These are phyloP conservation scores for Rhogogaster chlorosoma DNA, from an alignment of 2,888 invertebrate genomes.

Conservation along the genomic window DNA sequence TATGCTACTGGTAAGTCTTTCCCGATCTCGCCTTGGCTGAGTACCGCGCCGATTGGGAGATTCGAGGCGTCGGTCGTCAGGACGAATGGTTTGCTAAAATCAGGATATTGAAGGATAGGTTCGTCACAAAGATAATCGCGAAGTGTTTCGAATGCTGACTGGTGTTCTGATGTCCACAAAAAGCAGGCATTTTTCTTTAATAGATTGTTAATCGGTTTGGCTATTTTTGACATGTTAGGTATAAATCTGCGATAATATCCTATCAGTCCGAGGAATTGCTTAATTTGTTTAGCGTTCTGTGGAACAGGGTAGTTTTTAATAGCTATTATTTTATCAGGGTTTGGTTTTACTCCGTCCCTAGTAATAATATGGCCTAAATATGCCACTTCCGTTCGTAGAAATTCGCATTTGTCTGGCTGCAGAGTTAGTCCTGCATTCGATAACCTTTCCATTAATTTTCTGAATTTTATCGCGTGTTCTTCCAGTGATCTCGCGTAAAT, in stretches of 20 bases:
- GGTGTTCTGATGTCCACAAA: no score
- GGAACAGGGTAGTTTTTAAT: conserved; percentile 56
- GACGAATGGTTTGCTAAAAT: not conserved
- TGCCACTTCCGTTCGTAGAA: conserved; percentile 47
- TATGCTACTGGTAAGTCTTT: conserved; percentile 69
- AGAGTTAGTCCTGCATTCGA: conserved; percentile 37
- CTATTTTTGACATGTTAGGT: conserved; percentile 53
- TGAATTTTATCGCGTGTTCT: conserved; percentile 46
- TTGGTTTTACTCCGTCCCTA: conserved; percentile 54
- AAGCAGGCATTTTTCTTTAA: no score
- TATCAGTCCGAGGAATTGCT: conserved; percentile 57
- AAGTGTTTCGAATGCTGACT: conserved; percentile 26
- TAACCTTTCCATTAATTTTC: conserved; percentile 45
- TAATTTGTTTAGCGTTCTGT: conserved; percentile 55
- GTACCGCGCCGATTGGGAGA: conserved; percentile 60
- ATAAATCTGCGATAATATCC: conserved; percentile 59
- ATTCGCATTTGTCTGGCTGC: conserved; percentile 51
- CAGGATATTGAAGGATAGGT: not conserved
- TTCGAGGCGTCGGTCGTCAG: not conserved
- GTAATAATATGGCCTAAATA: conserved; percentile 55
- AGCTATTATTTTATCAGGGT: conserved; percentile 54
- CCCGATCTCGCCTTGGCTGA: conserved; percentile 67
- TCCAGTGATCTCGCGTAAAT: conserved; percentile 42
- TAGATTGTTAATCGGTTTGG: no score
- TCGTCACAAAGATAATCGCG: not conserved